These are phyloP conservation scores for Scelioninae gen. 2 DNA, from an alignment of 2,888 invertebrate species.

Conservation along the genomic window DNA sequence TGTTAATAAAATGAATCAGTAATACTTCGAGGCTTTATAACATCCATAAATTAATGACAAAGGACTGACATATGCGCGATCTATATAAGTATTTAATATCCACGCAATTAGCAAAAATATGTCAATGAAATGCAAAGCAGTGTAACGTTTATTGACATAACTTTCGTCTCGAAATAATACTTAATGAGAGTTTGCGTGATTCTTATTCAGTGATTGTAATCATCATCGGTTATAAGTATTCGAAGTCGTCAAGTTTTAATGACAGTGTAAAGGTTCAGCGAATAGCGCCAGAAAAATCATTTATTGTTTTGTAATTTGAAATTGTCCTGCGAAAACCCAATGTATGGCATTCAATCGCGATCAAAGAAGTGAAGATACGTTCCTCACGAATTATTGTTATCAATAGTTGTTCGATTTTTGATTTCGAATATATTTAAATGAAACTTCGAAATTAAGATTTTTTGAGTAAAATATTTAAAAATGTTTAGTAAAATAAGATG, in stretches of 20 bases:
- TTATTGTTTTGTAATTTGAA: no score
- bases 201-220: conserved; percentile 2
- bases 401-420: no score
- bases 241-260: conserved; percentile 12
- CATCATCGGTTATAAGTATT: conserved; percentile 11
- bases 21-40: no score
- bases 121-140: conserved; percentile 23
- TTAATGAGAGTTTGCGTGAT: background rate
- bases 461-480: no score
- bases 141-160: conserved; percentile 10
- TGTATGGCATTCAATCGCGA: no score
- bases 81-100: conserved; percentile 21
- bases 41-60: conserved; percentile 14
- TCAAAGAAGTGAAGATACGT: no score
- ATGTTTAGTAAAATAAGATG: no score
- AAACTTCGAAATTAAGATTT: no score
- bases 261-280: conserved; percentile 7
- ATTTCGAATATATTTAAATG: no score
- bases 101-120: conserved; percentile 19
- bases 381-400: no score
- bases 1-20: no score
- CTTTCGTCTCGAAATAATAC: background rate
- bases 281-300: background rate
- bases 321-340: no score
- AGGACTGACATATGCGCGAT: conserved; percentile 4